Conservation (phyloP, 2,888 invertebrate species). For the Limnephilus rhombicus region DNA sequence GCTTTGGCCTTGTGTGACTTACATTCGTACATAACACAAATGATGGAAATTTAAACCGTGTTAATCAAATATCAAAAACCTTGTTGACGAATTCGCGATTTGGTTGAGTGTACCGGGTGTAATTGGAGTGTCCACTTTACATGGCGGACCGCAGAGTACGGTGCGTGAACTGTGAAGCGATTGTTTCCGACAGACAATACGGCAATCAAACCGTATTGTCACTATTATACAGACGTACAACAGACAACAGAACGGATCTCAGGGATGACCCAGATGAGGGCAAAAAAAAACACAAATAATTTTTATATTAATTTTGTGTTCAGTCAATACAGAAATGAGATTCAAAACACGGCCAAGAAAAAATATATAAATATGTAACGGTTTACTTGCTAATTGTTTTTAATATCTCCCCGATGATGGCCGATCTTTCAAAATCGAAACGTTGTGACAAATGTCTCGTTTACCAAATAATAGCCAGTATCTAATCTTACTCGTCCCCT, state of each 20-base stretch:
- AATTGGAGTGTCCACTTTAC: slow-evolving; percentile 22
- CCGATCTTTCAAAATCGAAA: too few relatives aligned
- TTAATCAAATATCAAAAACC: not conserved
- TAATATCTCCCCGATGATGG: too few relatives aligned
- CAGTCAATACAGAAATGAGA: too few relatives aligned
- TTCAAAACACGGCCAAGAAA: too few relatives aligned
- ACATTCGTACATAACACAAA: not conserved
- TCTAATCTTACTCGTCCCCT: too few relatives aligned
- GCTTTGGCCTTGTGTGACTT: not conserved
- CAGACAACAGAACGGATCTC: not conserved
- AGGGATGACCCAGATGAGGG: not conserved
- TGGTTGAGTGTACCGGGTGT: slow-evolving; percentile 26
- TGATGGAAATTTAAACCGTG: not conserved
- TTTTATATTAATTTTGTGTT: not conserved
- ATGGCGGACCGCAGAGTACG: slow-evolving; percentile 28
- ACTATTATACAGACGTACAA: slow-evolving; percentile 6
- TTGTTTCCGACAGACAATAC: slow-evolving; percentile 19
- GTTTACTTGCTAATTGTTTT: too few relatives aligned
- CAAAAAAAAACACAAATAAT: not conserved
- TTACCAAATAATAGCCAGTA: too few relatives aligned
- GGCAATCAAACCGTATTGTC: slow-evolving; percentile 44
- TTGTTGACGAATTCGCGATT: not conserved
- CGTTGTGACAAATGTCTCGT: too few relatives aligned
- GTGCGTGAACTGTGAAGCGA: slow-evolving; percentile 46
- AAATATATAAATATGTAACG: too few relatives aligned